Evolutionary conservation across 2,797 vertebrate genomes (phyloP), one percentile per base, ranked within the genome.

Genomic region (Galagoides demidoff): DNA sequence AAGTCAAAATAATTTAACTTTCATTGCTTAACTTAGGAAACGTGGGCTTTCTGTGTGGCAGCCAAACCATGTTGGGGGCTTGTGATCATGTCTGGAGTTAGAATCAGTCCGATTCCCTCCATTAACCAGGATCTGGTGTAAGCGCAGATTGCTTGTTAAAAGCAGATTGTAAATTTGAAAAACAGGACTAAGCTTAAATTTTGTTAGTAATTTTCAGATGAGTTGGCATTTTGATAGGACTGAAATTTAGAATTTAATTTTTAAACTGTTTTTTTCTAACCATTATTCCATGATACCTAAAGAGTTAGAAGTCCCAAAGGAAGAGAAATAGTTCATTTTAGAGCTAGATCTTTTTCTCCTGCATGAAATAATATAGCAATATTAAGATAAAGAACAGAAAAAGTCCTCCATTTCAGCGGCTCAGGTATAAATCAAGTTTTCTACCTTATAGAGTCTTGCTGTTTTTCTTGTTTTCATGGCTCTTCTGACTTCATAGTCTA

Each of bases 1-100:
- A 92, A 96, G 27, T 61, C n/a, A 59, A 74, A 94, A 87, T 70
- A 77, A 70, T 96, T 89, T 85, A 90, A 84, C 39, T 90, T 94
- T 31, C 52, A 22, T 95, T 91, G 23, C 45, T 91, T 95, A 83
- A 63, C 37, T 93, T 95, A 78, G 95, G 14, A 90, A 92, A 29
- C n/a, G 5, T 85, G 59, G 85, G 29, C 34, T 78, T 94, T 84
- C 31, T 90, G 10, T 63, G 0, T 78, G 52, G 77, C 31, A 79
- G 37, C 29, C n/a, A 83, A 45, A 29, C 43, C 70, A 13, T 25
- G 23, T 25, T 52, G 68, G 76, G 43, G 57, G 37, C 59, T 90
- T 93, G 2, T 85, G 79, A 68, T 84, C 68, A 49, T 37, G 37
- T 73, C 45, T 45, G 31, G 57, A 11, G 31, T 74, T 77, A 64